Conservation (phyloP, 2,113 vertebrate genomes). For the Paramormyrops kingsleyae region DNA sequence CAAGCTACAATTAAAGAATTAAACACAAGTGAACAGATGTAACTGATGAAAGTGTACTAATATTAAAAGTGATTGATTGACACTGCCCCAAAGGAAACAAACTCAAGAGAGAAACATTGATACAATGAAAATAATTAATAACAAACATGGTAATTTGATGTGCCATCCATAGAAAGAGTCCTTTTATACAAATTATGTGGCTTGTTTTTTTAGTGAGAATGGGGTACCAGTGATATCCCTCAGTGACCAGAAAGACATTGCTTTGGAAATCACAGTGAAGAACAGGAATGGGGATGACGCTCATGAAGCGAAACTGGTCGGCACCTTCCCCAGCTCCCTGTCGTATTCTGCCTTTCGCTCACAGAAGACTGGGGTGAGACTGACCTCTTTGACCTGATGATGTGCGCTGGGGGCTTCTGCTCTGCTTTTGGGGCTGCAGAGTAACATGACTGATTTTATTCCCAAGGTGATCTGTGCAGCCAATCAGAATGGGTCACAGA, state of each 20-base stretch:
- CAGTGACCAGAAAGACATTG: slow-evolving; percentile 79
- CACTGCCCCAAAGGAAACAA: neutral
- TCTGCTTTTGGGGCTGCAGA: neutral
- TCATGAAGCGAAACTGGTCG: slow-evolving; percentile 71
- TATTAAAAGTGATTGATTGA: neutral
- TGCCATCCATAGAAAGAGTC: neutral
- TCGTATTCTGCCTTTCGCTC: slow-evolving; percentile 66
- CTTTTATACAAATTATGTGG: neutral
- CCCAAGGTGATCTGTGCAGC: slow-evolving; percentile 61
- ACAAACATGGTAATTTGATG: neutral
- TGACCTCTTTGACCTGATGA: neutral
- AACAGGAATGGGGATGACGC: slow-evolving; percentile 85
- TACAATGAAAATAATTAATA: neutral
- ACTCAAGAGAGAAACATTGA: neutral
- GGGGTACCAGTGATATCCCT: slow-evolving; percentile 68
- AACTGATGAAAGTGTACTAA: neutral
- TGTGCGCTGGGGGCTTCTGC: neutral
- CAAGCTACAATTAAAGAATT: neutral
- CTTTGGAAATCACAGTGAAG: slow-evolving; percentile 80
- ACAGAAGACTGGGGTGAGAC: slow-evolving; percentile 55
- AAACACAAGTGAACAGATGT: neutral
- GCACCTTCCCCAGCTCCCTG: slow-evolving; percentile 67
- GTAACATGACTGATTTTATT: neutral
- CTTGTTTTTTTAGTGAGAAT: slow-evolving; percentile 56
- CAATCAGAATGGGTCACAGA: slow-evolving; percentile 77